Evolutionary conservation across 2,888 invertebrate genomes (phyloP).

Genomic region (Syritta pipiens): DNA sequence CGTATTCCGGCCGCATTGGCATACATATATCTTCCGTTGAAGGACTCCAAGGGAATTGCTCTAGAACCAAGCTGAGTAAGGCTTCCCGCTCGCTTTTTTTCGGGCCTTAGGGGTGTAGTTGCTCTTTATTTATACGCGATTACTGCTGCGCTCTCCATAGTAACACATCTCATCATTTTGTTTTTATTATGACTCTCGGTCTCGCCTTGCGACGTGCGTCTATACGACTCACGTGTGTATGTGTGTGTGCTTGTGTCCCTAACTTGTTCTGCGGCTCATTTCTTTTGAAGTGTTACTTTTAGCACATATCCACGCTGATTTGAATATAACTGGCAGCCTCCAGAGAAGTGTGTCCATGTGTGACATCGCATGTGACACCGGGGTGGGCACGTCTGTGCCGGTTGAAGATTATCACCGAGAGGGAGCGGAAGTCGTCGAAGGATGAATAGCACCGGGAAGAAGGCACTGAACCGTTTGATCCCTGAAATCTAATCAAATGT

Average conservation of each 20-base stretch:
- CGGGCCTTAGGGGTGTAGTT: constrained; percentile 55
- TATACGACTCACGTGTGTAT: not conserved
- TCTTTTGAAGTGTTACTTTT: constrained; percentile 41
- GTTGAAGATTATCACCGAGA: constrained; percentile 48
- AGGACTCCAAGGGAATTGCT: constrained; percentile 33
- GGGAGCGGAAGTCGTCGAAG: constrained; percentile 32
- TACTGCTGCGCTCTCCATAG: constrained; percentile 60
- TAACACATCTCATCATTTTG: constrained; percentile 61
- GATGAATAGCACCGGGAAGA: not conserved
- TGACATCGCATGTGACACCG: constrained; percentile 1
- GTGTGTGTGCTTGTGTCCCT: constrained; percentile 28
- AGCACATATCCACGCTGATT: constrained; percentile 25
- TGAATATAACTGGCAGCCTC: constrained; percentile 38
- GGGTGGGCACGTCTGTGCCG: constrained; percentile 12
- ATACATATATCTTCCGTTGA: constrained; percentile 28
- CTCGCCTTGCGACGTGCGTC: too few species aligned
- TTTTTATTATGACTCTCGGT: too few species aligned
- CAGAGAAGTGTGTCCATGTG: constrained; percentile 16
- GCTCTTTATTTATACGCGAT: constrained; percentile 68
- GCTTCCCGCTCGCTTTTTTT: constrained; percentile 35
- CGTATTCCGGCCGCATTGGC: constrained; percentile 28
- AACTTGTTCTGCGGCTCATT: constrained; percentile 49
- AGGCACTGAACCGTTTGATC: constrained; percentile 58
- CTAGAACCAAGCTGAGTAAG: constrained; percentile 18
- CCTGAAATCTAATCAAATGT: constrained; percentile 61